Percentiles rank a stretch among this genome's conserved stretches.
These are phyloP conservation scores for Eupithecia subumbrata DNA, from an alignment of 2,888 invertebrate genomes.

Conservation along the genomic window DNA sequence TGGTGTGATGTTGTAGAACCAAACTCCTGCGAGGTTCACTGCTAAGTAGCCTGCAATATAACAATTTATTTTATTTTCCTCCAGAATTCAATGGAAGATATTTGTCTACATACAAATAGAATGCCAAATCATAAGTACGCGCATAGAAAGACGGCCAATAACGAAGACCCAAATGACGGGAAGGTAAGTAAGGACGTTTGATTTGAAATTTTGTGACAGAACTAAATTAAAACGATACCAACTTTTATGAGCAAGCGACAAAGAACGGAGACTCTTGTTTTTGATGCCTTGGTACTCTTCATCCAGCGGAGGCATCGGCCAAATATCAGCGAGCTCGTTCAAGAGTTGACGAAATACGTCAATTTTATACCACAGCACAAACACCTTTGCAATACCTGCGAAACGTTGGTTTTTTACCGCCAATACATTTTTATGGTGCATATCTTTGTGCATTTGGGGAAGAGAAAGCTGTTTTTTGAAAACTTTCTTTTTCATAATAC, in stretches of 20 bases:
- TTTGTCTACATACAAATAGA: neutral
- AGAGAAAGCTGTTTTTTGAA: constrained; percentile 7
- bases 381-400: constrained; percentile 68
- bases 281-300: constrained; percentile 64
- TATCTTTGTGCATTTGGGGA: neutral
- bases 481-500: constrained; percentile 14
- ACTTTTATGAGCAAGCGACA: constrained; percentile 70
- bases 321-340: constrained; percentile 68
- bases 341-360: constrained; percentile 68
- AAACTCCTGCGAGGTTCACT: constrained; percentile 66
- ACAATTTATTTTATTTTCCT: neutral
- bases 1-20: constrained; percentile 76
- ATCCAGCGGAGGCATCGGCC: constrained; percentile 71
- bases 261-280: constrained; percentile 62
- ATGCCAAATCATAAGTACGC: neutral
- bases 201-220: neutral
- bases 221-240: constrained; percentile 40
- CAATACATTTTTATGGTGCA: neutral
- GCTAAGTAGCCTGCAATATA: constrained; percentile 68
- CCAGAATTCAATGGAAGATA: neutral
- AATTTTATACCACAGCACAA: constrained; percentile 74
- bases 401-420: neutral
- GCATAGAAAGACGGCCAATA: neutral
- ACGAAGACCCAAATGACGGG: no score
- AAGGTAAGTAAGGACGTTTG: neutral